Evolutionary conservation across 2,797 vertebrate genomes (phyloP), one percentile per base, ranked within the genome.

Genomic region (Ptychadena robeensis): DNA sequence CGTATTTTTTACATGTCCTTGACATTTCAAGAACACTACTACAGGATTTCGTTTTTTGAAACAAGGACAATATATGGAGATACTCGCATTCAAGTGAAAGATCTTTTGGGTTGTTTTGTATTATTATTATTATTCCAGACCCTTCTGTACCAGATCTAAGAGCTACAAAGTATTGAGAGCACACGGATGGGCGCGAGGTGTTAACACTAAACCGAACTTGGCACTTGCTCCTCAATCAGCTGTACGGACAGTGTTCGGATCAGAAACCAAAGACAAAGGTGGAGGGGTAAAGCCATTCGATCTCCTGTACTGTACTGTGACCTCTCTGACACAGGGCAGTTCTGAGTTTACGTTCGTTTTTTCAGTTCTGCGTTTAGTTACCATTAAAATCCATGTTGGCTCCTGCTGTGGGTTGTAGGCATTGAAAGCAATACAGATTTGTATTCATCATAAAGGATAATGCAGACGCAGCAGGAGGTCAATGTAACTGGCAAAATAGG

Each of bases 401-500:
- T 9, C 32, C 57, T 64, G 3, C 48, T 75, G 7, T 64, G 57
- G 57, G 31, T 75, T 75, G 14, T 75, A 76, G 92, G 93, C 92
- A 93, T 89, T 83, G 85, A 86, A 85, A 85, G 85, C 83, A 57
- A 38, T 69, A 38, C 66, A 66, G 86, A 81, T 32, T n/a, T n/a
- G n/a, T n/a, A n/a, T n/a, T n/a, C n/a, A n/a, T n/a, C n/a, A n/a
- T n/a, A n/a, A n/a, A n/a, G n/a, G n/a, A n/a, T n/a, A n/a, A n/a
- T n/a, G n/a, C n/a, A n/a, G n/a, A n/a, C n/a, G n/a, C n/a, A n/a
- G n/a, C n/a, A n/a, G n/a, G n/a, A n/a, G n/a, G n/a, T n/a, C n/a
- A n/a, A n/a, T n/a, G n/a, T n/a, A n/a, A n/a, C n/a, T n/a, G n/a
- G n/a, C n/a, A n/a, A n/a, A n/a, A n/a, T n/a, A n/a, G n/a, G n/a